These are phyloP conservation scores for Papilio elwesi DNA, from an alignment of 2,888 invertebrate genomes.

Conservation along the genomic window DNA sequence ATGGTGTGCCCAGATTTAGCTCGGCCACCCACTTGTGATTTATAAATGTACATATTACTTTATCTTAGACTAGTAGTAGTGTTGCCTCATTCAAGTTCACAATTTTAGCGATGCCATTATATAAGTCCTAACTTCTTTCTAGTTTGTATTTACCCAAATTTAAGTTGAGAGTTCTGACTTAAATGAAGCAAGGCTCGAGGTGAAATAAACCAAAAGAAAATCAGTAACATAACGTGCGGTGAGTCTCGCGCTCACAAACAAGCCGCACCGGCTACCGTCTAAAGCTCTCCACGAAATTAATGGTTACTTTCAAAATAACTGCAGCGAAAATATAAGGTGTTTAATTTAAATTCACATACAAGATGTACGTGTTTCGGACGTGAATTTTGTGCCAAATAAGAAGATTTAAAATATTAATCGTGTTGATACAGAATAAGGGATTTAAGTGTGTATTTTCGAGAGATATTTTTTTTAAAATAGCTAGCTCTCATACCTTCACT, in stretches of 20 bases:
- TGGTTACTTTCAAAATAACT: slow-evolving; percentile 32
- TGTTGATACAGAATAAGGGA: neutral
- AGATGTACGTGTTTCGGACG: slow-evolving; percentile 10
- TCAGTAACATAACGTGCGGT: slow-evolving; percentile 16
- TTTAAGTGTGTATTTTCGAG: neutral
- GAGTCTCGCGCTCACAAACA: slow-evolving; percentile 20
- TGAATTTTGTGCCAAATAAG: slow-evolving; percentile 14
- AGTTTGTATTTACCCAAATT: slow-evolving; percentile 10
- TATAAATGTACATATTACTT: too few relatives aligned
- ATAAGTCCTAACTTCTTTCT: neutral
- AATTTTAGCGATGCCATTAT: neutral
- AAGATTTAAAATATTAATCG: slow-evolving; percentile 4
- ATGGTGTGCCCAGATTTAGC: too few relatives aligned
- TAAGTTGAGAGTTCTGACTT: neutral
- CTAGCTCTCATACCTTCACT: too few relatives aligned
- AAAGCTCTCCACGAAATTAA: slow-evolving; percentile 32
- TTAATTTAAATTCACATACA: slow-evolving; percentile 19
- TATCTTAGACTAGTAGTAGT: too few relatives aligned
- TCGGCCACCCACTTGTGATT: too few relatives aligned
- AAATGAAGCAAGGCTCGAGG: slow-evolving; percentile 21
- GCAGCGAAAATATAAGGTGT: slow-evolving; percentile 21
- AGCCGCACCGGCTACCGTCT: slow-evolving; percentile 25
- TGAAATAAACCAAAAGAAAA: slow-evolving; percentile 22
- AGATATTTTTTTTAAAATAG: neutral
- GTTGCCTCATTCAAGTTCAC: neutral